Conservation (phyloP, 2,888 invertebrate species). For the Mechanitis mazaeus region DNA sequence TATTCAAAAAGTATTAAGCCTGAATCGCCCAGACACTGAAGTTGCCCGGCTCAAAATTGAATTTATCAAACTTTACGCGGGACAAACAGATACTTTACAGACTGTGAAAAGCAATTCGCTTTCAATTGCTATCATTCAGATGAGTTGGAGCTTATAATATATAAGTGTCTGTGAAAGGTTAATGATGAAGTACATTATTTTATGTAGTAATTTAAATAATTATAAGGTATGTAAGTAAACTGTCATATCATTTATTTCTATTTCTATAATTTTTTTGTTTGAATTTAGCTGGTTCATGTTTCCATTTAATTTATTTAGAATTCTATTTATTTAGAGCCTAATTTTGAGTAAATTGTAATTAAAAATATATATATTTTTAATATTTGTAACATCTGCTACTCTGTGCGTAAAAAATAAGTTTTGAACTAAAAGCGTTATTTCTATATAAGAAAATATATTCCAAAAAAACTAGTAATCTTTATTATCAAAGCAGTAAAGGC, state of each 20-base stretch:
- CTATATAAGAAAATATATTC: neutral
- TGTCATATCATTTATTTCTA: no score
- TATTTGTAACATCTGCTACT: neutral
- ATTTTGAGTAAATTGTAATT: no score
- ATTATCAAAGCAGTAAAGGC: neutral
- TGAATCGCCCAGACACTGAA: slow-evolving; percentile 65
- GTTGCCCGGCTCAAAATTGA: slow-evolving; percentile 69
- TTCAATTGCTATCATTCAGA: slow-evolving; percentile 61
- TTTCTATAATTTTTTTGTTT: no score
- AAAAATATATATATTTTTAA: no score
- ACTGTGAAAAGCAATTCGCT: slow-evolving; percentile 71
- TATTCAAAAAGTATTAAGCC: slow-evolving; percentile 71
- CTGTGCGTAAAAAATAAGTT: neutral
- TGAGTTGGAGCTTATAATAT: slow-evolving; percentile 47
- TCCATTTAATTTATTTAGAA: no score
- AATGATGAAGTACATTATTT: slow-evolving; percentile 15
- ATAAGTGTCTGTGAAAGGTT: slow-evolving; percentile 35
- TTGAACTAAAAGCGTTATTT: neutral
- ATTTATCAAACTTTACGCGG: slow-evolving; percentile 70
- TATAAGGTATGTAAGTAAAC: no score
- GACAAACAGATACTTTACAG: slow-evolving; percentile 71
- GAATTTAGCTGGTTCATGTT: no score
- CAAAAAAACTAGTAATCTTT: neutral
- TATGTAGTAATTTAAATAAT: no score
- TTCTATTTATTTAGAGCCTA: no score